Base-by-base conservation (phyloP, 2,797 vertebrate genomes). In the Glossophaga mutica region DNA sequence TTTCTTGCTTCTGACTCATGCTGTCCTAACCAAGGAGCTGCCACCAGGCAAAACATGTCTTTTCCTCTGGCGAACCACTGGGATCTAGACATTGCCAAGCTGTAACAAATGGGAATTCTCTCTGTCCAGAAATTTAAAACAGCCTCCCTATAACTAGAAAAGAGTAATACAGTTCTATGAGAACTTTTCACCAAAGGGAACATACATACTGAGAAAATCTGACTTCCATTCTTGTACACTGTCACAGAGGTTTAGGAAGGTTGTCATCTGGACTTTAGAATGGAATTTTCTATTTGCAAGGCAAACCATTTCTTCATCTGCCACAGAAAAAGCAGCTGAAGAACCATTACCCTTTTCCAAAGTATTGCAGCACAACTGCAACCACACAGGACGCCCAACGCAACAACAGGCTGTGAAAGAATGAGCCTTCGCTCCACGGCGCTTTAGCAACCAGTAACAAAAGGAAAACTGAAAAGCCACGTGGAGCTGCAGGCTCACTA, bases 371-470 rank as follows among this genome's bases (percentile, higher is more conserved):
- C 65, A 29, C 18, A 59, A 93, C 0, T 50, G 44, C n/a, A 68
- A 44, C 9, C 39, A 65, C 84, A 39, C 2, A 24, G 29, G 42
- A 67, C 26, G 32, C 67, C 71, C 34, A 22, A 76, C 29, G 68
- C 59, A 21, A 22, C 46, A 73, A 11, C n/a, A 67, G 70, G 67
- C 39, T 73, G 67, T 76, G 48, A n/a, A 70, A 55, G 52, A 59
- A 85, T 21, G 24, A 84, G 67, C 34, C 73, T 96, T 71, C 50
- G 22, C 73, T 48, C 29, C 39, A 74, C 0, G 3, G 11, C 48
- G 73, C 87, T 90, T 95, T 4, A 90, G 90, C 52, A 94, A 94
- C 52, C 24, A n/a, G 55, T n/a, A 87, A 55, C 68, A 85, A 95
- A 2, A 67, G 71, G 84, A 82, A 93, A 94, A 91, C 77, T 9